These are phyloP conservation scores for Tyrophagus putrescentiae DNA, from an alignment of 1,140 invertebrate species.

Conservation along the genomic window DNA sequence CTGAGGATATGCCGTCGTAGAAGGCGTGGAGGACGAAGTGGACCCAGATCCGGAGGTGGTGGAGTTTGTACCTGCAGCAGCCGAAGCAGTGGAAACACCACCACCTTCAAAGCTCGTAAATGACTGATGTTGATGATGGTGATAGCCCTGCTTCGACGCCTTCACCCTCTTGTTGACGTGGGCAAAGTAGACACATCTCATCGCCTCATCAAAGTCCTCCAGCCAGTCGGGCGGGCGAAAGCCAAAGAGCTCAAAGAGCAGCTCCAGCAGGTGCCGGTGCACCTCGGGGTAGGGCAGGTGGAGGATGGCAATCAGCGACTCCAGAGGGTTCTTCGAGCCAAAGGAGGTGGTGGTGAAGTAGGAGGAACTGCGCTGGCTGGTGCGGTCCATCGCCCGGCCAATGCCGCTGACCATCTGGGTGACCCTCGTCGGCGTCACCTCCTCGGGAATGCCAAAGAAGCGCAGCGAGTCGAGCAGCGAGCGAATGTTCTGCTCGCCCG, in stretches of 20 bases:
- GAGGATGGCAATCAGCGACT: slow-evolving; percentile 67
- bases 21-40: slow-evolving; percentile 45
- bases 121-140: neutral
- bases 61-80: too few relatives aligned
- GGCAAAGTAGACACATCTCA: slow-evolving; percentile 32
- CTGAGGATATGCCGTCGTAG: too few relatives aligned
- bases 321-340: slow-evolving; percentile 39
- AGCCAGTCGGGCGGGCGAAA: slow-evolving; percentile 74
- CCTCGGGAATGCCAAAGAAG: slow-evolving; percentile 2
- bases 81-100: too few relatives aligned
- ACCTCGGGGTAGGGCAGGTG: slow-evolving; percentile 75
- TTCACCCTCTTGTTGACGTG: neutral
- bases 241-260: slow-evolving; percentile 74
- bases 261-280: slow-evolving; percentile 69
- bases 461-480: neutral
- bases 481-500: neutral
- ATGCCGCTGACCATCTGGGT: neutral
- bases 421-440: neutral
- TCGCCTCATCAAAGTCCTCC: slow-evolving; percentile 68
- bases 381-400: neutral
- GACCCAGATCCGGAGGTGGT: neutral
- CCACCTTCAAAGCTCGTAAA: too few relatives aligned
- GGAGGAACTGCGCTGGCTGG: neutral
- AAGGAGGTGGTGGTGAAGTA: slow-evolving; percentile 26
- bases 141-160: neutral